Base-by-base conservation (phyloP, 2,797 vertebrate genomes). In the Halcyon smyrnensis region DNA sequence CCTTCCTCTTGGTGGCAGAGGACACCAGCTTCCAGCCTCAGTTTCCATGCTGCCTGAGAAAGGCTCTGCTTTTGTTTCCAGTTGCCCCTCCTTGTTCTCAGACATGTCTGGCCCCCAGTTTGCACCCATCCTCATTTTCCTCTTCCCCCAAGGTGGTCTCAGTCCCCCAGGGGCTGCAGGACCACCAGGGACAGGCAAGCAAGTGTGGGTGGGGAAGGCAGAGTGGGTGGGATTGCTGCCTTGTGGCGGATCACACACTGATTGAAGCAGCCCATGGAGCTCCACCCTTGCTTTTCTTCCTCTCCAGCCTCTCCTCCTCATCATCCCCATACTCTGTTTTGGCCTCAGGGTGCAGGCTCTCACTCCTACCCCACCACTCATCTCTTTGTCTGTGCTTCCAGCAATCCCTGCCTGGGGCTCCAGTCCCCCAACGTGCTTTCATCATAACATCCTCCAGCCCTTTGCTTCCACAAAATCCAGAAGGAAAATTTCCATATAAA, bases 391-490 rank as follows among this genome's bases (percentile, higher is more conserved):
- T 64, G 39, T 2, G 8, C 36, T 64, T 62, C 23, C 62, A 64
- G 59, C 0, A 0, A 56, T 60, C 30, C 73, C 64, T 39, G 65
- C 53, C 65, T 60, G 36, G 13, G 79, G 84, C 87, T 85, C 74
- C 41, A 17, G 41, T 53, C 67, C 57, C 24, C 8, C 68, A 60
- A 53, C 1, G 4, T 6, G 53, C 28, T 80, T 83, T 74, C 81
- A 92, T 65, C 39, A 0, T 3, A 84, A 51, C 37, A 75, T 63
- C 39, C 65, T 84, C 76, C 62, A 87, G 11, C 20, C 64, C 48
- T 80, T 28, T 34, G 20, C 45, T 75, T 62, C 76, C 36, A 76
- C 23, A 67, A 90, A 94, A 93, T 86, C 41, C 68, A 76, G 68
- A n/a, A 18, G 34, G 34, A 76, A 81, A 78, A 82, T 11, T 25